Evolutionary conservation across 2,888 invertebrate genomes (phyloP).

Genomic region (Pecten maximus): DNA sequence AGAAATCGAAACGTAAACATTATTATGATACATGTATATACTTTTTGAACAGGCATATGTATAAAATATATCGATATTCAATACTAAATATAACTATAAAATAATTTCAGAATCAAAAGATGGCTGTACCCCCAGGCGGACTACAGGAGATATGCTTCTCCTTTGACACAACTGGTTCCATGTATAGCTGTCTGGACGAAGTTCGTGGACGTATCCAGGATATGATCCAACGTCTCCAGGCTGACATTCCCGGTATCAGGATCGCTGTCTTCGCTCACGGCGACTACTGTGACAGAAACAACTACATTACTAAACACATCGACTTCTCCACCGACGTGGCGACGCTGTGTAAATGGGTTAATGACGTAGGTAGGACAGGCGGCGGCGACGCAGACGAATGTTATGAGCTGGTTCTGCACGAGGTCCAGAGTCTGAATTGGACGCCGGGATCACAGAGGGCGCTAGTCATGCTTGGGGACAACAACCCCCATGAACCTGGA

Average conservation of each 20-base stretch:
- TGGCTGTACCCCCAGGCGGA: constrained; percentile 56
- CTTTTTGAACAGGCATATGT: no score
- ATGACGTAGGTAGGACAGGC: constrained; percentile 67
- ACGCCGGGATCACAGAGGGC: constrained; percentile 75
- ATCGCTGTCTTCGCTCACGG: constrained; percentile 80
- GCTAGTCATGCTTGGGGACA: constrained; percentile 80
- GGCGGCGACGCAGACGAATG: constrained; percentile 79
- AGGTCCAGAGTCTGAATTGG: constrained; percentile 78
- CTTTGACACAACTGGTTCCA: constrained; percentile 78
- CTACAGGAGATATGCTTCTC: constrained; percentile 76
- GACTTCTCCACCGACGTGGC: constrained; percentile 62
- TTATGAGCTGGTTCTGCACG: constrained; percentile 79
- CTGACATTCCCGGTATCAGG: constrained; percentile 77
- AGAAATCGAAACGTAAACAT: no score
- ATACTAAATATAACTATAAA: background rate
- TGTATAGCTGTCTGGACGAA: constrained; percentile 66
- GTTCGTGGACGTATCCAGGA: constrained; percentile 73
- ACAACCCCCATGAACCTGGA: constrained; percentile 73
- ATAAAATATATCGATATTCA: no score
- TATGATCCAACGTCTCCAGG: constrained; percentile 76
- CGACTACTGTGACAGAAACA: constrained; percentile 76
- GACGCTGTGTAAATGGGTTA: constrained; percentile 66
- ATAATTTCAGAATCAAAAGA: constrained; percentile 31
- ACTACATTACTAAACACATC: constrained; percentile 63
- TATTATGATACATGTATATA: no score